These are phyloP conservation scores for crab-eating macaque (Macaca fascicularis) DNA, from an alignment of 2,113 vertebrate species.

Conservation along the genomic window T2T-MFA8v1.1 NC_088391.1:4546001-4546500, in stretches of 20 bases:
- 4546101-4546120: neutral
- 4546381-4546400: constrained; percentile 41
- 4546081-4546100: neutral
- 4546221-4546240: neutral
- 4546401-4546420: constrained; percentile 61
- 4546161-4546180: neutral
- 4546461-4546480: constrained; percentile 34
- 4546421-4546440: constrained; percentile 19
- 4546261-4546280: neutral
- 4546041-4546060: neutral
- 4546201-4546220: neutral
- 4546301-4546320: neutral
- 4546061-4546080: neutral
- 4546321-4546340: neutral
- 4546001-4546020: too few species aligned
- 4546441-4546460: constrained; percentile 53
- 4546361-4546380: neutral
- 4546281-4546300: neutral
- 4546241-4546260: neutral
- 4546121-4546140: neutral
- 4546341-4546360: neutral
- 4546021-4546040: neutral
- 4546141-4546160: neutral
- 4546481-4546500: constrained; percentile 54
- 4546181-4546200: neutral